These are phyloP conservation scores for Podiceps cristatus DNA, from an alignment of 2,113 vertebrate species.

Conservation along the genomic window DNA sequence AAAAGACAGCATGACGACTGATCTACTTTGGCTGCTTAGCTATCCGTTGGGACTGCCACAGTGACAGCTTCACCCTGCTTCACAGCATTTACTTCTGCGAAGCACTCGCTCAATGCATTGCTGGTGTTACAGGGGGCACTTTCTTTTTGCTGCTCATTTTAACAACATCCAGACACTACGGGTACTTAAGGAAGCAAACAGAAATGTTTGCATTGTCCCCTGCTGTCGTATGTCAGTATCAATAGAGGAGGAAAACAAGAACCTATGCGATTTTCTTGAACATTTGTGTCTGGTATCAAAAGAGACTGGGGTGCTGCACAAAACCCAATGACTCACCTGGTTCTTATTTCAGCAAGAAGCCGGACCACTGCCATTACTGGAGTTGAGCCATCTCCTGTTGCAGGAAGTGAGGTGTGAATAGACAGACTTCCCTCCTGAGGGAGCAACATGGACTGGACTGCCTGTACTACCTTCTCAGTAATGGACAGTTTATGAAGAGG, in stretches of 20 bases:
- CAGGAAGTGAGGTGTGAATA: conserved; percentile 96
- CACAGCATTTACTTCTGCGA: not conserved
- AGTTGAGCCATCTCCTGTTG: conserved; percentile 95
- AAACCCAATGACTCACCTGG: conserved; percentile 80
- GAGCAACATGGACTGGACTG: conserved; percentile 98
- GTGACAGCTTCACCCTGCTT: not conserved
- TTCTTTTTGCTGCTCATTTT: not conserved
- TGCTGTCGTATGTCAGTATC: not conserved
- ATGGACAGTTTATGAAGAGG: conserved; percentile 98
- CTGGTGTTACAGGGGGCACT: not conserved
- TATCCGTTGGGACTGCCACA: not conserved
- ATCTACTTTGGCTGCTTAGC: not conserved
- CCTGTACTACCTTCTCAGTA: conserved; percentile 99
- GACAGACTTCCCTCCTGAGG: conserved; percentile 99
- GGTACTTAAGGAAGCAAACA: not conserved
- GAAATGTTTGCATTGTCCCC: not conserved
- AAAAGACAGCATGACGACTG: not conserved
- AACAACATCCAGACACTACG: not conserved
- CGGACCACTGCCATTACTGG: conserved; percentile 98
- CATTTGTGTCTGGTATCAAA: not conserved
- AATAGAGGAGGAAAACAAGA: not conserved
- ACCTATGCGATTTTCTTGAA: not conserved
- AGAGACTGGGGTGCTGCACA: not conserved
- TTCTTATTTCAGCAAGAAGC: conserved; percentile 95
- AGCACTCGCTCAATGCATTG: not conserved